phyloP scores from a whole-genome alignment of 2,888 invertebrate species.

The Drosophila stalkeri region DNA sequence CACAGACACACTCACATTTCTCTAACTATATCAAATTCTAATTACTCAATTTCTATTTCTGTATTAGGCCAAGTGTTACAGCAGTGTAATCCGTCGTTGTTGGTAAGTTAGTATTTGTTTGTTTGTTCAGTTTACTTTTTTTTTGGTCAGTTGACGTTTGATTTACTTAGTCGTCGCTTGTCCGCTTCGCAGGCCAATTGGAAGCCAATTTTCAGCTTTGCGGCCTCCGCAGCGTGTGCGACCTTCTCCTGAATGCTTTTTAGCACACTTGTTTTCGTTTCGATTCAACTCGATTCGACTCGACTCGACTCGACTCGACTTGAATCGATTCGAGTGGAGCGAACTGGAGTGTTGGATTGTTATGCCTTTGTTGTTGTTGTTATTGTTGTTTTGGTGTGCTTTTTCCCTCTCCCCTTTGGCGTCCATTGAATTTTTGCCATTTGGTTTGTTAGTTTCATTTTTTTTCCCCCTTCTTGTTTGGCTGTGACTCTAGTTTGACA shows the following conservation, averaged over 20 bases:
- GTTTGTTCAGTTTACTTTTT: not conserved
- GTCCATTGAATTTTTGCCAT: slow-evolving; percentile 36
- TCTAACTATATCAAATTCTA: not conserved
- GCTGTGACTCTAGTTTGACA: slow-evolving; percentile 53
- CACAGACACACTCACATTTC: no score
- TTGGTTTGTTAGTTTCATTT: slow-evolving; percentile 32
- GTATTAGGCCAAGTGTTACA: not conserved
- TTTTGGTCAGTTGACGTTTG: slow-evolving; percentile 61
- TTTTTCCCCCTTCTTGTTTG: slow-evolving; percentile 10
- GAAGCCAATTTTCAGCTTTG: slow-evolving; percentile 74
- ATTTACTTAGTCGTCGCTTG: slow-evolving; percentile 61
- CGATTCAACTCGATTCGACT: slow-evolving; percentile 19
- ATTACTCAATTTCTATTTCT: slow-evolving; percentile 10
- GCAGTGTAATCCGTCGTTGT: slow-evolving; percentile 14
- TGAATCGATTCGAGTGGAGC: slow-evolving; percentile 29
- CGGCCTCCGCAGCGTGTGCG: slow-evolving; percentile 49
- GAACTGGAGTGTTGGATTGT: slow-evolving; percentile 18
- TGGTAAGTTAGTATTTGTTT: slow-evolving; percentile 29
- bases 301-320: slow-evolving; percentile 22
- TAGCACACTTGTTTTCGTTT: slow-evolving; percentile 72
- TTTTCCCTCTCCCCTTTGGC: slow-evolving; percentile 20
- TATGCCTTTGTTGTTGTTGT: slow-evolving; percentile 13
- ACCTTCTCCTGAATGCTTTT: slow-evolving; percentile 68
- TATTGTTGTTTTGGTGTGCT: slow-evolving; percentile 9
- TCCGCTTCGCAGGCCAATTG: slow-evolving; percentile 75